Percentiles rank a stretch among this genome's conserved stretches.
Evolutionary conservation across 2,113 vertebrate genomes (phyloP).

Genomic region (Cebus imitator): DNA sequence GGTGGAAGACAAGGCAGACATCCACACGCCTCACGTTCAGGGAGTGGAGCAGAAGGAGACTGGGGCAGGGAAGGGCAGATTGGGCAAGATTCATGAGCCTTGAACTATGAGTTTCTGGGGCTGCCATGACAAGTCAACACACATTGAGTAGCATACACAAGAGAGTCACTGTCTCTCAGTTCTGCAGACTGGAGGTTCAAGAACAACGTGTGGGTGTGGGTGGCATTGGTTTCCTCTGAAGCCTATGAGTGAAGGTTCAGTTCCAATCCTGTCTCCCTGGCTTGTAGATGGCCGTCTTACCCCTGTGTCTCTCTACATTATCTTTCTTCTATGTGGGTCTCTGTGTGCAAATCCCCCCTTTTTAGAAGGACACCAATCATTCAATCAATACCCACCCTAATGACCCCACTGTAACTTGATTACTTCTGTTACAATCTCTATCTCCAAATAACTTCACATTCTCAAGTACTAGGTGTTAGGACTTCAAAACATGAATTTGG

Average conservation of each 20-base stretch:
- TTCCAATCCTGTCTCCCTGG: rapidly evolving
- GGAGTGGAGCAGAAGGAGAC: neutral
- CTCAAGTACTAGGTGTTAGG: neutral
- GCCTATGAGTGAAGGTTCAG: rapidly evolving
- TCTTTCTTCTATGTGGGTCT: neutral
- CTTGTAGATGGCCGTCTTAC: rapidly evolving
- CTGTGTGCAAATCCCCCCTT: neutral
- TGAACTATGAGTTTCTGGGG: neutral
- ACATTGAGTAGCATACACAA: neutral
- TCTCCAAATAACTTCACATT: neutral
- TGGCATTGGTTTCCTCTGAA: neutral
- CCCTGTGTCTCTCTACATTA: rapidly evolving
- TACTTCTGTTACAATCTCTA: neutral
- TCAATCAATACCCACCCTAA: rapidly evolving
- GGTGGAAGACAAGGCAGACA: neutral
- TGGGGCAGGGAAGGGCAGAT: neutral
- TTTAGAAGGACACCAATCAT: too few relatives aligned
- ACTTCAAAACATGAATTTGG: neutral
- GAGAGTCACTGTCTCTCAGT: rapidly evolving
- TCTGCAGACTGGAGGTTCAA: neutral
- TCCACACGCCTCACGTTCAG: rapidly evolving
- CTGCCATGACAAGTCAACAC: neutral
- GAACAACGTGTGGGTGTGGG: rapidly evolving
- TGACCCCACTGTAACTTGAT: neutral
- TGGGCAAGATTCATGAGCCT: neutral